Conservation (phyloP, 64 coral and sea anemone species). For the Stylophora pistillata region DNA sequence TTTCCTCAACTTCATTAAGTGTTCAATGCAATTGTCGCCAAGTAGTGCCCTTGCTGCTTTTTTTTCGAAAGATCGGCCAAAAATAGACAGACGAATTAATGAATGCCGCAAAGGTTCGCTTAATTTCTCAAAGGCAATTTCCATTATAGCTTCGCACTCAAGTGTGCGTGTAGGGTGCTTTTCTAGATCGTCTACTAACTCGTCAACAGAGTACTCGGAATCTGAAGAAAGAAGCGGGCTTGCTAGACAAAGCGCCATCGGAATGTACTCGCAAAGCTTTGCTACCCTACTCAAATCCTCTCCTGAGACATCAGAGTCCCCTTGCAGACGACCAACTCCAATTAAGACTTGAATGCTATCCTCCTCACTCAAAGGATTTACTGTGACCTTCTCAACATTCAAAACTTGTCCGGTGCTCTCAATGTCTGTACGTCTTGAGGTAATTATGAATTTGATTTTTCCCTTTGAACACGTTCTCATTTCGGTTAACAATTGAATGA, state of each 20-base stretch:
- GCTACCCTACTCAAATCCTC: too few relatives aligned
- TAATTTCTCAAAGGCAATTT: too few relatives aligned
- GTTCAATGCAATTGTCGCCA: background rate
- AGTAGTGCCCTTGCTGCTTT: slow-evolving; percentile 26
- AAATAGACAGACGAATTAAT: slow-evolving; percentile 50
- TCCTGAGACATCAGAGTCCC: too few relatives aligned
- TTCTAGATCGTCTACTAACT: slow-evolving; percentile 6
- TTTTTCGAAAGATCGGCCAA: slow-evolving; percentile 40
- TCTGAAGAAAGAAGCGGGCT: slow-evolving; percentile 27
- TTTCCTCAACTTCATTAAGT: slow-evolving; percentile 36
- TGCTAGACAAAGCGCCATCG: slow-evolving; percentile 47
- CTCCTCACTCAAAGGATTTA: too few relatives aligned
- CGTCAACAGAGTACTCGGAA: too few relatives aligned
- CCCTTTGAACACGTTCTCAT: slow-evolving; percentile 25
- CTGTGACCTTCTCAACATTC: too few relatives aligned
- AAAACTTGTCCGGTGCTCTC: too few relatives aligned
- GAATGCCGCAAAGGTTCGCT: background rate
- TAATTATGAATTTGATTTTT: too few relatives aligned
- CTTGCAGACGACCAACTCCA: too few relatives aligned
- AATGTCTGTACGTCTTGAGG: slow-evolving; percentile 52
- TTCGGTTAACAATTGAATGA: slow-evolving; percentile 30
- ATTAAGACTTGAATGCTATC: too few relatives aligned
- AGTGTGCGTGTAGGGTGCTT: slow-evolving; percentile 25
- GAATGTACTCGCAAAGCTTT: slow-evolving; percentile 34
- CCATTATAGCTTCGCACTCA: background rate